A percentile compares a stretch with the other conserved stretches of the same genome.
Conservation (phyloP, 2,888 invertebrate genomes). For the Didymodactylos carnosus region DNA sequence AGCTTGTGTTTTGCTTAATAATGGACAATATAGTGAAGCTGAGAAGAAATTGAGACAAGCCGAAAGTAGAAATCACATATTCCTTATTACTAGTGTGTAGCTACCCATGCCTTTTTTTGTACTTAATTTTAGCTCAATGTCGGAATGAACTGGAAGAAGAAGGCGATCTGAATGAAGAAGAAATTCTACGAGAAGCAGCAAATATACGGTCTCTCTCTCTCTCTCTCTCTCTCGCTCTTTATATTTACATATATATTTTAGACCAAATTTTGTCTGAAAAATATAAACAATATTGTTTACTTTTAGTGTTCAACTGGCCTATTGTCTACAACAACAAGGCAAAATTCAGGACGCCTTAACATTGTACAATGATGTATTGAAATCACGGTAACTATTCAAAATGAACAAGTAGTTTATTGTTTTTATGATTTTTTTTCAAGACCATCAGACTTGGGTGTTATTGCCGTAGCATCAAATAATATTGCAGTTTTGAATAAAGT, state of each 20-base stretch:
- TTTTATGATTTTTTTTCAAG: constrained; percentile 21
- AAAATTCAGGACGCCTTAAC: constrained; percentile 63
- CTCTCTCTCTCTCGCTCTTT: too few relatives aligned
- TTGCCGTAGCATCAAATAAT: constrained; percentile 51
- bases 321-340: constrained; percentile 64
- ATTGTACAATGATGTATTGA: constrained; percentile 61
- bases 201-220: constrained; percentile 59
- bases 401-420: constrained; percentile 6
- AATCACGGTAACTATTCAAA: constrained; percentile 43
- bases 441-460: constrained; percentile 64
- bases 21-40: constrained; percentile 50
- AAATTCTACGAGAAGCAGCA: background rate
- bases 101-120: background rate
- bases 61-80: constrained; percentile 40
- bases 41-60: constrained; percentile 58
- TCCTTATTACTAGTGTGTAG: background rate
- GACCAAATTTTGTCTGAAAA: background rate
- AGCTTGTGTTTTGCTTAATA: constrained; percentile 58
- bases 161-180: background rate
- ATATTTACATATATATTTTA: too few relatives aligned
- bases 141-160: background rate
- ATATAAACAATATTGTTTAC: background rate
- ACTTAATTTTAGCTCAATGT: background rate
- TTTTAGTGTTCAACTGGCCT: constrained; percentile 62
- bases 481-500: constrained; percentile 13